Evolutionary conservation across 2,113 vertebrate genomes (phyloP).

Genomic region (Urocynchramus pylzowi): DNA sequence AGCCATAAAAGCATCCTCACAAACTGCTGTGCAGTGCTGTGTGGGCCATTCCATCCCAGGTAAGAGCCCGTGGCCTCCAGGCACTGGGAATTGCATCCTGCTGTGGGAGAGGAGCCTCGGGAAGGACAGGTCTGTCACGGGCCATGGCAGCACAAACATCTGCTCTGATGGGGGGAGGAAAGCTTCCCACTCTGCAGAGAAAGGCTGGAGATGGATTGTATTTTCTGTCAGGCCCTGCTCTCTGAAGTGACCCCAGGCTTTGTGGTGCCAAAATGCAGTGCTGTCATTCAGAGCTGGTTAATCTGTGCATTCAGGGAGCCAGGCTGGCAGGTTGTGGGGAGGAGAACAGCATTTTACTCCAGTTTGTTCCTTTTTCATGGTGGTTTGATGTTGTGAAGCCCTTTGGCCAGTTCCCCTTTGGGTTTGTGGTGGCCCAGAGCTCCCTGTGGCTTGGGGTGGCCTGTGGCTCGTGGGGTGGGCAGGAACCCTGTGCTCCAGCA

Average conservation of each 20-base stretch:
- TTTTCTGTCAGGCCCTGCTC: background rate
- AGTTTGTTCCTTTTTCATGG: accelerated
- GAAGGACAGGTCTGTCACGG: accelerated
- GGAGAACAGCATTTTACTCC: background rate
- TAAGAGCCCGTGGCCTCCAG: constrained; percentile 15
- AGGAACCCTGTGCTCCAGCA: background rate
- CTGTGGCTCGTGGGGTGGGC: background rate
- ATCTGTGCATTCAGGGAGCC: background rate
- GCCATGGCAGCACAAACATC: background rate
- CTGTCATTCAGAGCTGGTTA: background rate
- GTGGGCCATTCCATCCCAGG: constrained; percentile 93
- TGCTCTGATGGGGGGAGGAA: accelerated
- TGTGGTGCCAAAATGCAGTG: background rate
- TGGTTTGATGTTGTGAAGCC: background rate
- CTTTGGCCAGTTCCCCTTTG: background rate
- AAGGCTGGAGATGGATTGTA: accelerated
- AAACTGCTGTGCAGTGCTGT: constrained; percentile 94
- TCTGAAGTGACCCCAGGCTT: background rate
- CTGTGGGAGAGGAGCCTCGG: background rate
- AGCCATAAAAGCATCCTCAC: constrained; percentile 89
- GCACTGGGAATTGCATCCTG: background rate
- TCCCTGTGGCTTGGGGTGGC: background rate
- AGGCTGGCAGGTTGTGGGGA: background rate
- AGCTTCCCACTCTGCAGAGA: background rate
- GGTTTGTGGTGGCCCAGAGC: background rate